phyloP scores from a whole-genome alignment of 2,113 vertebrate genomes.

The Psittacus erithacus region DNA sequence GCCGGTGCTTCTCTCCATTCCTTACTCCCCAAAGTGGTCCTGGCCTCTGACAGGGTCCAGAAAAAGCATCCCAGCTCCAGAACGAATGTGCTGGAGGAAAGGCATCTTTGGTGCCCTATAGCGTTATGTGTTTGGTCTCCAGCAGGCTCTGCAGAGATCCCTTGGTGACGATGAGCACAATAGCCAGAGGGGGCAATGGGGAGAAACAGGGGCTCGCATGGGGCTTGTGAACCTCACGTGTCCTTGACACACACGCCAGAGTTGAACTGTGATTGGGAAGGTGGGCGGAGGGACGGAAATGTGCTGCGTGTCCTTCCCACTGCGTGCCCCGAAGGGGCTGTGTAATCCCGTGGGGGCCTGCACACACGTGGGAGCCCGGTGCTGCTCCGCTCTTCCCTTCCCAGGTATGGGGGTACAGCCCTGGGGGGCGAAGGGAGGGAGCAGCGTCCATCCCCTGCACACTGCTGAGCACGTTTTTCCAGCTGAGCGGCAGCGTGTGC shows the following conservation, averaged over 20 bases:
- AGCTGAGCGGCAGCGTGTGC: background rate
- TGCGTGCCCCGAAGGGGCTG: accelerated
- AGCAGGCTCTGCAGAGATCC: background rate
- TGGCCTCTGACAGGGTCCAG: accelerated
- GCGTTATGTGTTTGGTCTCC: background rate
- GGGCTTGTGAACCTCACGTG: background rate
- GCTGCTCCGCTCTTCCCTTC: accelerated
- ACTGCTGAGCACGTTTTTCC: constrained; percentile 15
- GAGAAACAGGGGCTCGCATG: accelerated
- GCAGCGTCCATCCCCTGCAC: background rate
- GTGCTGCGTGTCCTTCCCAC: background rate
- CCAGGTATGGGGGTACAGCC: background rate
- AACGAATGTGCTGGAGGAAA: background rate
- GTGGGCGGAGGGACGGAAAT: background rate
- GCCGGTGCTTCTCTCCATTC: background rate
- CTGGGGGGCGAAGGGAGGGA: background rate
- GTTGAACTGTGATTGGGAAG: background rate
- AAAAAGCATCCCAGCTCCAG: background rate
- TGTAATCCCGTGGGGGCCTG: accelerated
- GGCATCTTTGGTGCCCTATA: background rate
- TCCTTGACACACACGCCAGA: background rate
- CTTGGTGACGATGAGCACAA: accelerated
- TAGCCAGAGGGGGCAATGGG: accelerated
- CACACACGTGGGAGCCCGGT: background rate
- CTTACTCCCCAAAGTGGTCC: background rate